Evolutionary conservation across 2,797 vertebrate genomes (phyloP).

Genomic region (Notoglanidium macrostoma): DNA sequence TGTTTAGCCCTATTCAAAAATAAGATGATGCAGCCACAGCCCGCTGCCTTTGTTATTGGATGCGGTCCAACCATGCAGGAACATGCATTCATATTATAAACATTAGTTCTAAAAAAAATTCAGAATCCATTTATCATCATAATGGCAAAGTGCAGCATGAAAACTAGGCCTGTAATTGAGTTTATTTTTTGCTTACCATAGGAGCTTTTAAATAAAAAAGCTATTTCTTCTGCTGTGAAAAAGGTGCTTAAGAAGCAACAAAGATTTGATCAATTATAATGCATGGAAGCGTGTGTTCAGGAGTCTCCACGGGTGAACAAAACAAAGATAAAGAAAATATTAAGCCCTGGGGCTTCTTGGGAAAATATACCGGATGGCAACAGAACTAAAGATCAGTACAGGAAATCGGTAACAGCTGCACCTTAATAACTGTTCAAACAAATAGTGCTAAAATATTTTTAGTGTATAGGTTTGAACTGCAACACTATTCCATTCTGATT

Average conservation of each 20-base stretch:
- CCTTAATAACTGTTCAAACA: not conserved
- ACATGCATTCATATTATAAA: not conserved
- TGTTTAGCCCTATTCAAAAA: constrained; percentile 5
- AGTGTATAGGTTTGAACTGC: not conserved
- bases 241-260: not conserved
- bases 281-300: not conserved
- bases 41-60: not conserved
- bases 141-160: constrained; percentile 6
- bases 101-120: not conserved
- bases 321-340: not conserved
- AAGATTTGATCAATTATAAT: constrained; percentile 1
- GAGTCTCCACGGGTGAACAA: not conserved
- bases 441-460: not conserved
- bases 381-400: not conserved
- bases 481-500: not conserved
- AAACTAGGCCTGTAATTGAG: not conserved
- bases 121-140: not conserved
- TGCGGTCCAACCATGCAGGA: not conserved
- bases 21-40: not conserved
- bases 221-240: not conserved
- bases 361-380: not conserved
- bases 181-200: not conserved
- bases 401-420: not conserved
- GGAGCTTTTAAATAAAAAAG: not conserved
- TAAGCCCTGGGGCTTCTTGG: not conserved